Conservation (phyloP, 2,113 vertebrate genomes). For the Trachemys scripta region DNA sequence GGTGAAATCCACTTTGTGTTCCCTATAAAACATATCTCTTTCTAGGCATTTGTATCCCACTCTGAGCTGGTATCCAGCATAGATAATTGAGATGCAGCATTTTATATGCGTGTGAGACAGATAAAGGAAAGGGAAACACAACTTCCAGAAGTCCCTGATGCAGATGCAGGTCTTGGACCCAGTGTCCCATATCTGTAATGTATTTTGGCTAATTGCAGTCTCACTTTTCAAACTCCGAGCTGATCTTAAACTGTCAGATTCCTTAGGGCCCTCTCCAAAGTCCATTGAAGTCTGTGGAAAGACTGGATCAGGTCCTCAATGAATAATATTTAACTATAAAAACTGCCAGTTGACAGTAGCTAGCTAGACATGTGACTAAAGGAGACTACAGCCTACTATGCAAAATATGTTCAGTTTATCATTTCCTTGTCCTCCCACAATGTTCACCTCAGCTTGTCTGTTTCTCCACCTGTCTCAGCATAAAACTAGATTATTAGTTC, state of each 20-base stretch:
- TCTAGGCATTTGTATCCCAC: neutral
- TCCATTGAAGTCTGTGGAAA: neutral
- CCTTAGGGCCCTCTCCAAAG: neutral
- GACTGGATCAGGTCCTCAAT: neutral
- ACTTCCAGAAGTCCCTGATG: neutral
- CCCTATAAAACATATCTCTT: neutral
- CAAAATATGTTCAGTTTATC: neutral
- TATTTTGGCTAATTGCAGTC: neutral
- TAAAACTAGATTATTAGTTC: neutral
- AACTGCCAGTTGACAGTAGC: neutral
- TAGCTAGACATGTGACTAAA: neutral
- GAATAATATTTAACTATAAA: neutral
- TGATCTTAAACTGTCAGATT: neutral
- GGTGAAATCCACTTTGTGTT: neutral
- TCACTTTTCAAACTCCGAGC: neutral
- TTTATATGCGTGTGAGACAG: neutral
- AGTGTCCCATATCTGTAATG: neutral
- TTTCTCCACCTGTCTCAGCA: neutral
- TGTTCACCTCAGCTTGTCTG: neutral
- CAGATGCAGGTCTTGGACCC: neutral
- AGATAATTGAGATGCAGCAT: neutral
- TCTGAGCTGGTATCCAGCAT: neutral
- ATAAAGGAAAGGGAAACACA: neutral
- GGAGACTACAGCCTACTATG: neutral
- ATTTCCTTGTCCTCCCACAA: neutral